Conservation (phyloP, 2,113 vertebrate genomes). For the Scopus umbretta region DNA sequence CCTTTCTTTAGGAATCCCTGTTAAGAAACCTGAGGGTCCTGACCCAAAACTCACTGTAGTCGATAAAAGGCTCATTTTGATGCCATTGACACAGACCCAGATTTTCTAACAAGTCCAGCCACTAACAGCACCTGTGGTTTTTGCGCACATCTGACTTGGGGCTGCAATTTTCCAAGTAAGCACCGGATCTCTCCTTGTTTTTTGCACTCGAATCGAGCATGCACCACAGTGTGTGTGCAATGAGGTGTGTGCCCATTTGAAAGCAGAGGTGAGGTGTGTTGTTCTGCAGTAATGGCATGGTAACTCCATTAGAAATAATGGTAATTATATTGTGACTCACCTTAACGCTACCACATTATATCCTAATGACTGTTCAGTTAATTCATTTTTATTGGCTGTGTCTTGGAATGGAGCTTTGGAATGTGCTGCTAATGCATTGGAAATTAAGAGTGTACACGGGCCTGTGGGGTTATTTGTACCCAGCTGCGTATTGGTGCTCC, state of each 20-base stretch:
- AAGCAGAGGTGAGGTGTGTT: neutral
- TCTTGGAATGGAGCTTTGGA: conserved; percentile 13
- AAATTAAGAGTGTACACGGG: neutral
- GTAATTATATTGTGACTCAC: conserved; percentile 55
- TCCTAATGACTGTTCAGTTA: conserved; percentile 48
- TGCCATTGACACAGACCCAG: neutral
- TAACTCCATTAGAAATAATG: conserved; percentile 43
- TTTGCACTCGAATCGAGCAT: neutral
- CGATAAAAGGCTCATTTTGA: neutral
- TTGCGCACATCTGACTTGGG: neutral
- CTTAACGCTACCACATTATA: conserved; percentile 48
- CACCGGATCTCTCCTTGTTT: neutral
- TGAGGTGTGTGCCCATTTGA: neutral
- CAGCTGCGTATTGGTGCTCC: neutral
- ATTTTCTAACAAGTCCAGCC: neutral
- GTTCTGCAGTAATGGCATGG: neutral
- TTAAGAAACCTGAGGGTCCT: neutral
- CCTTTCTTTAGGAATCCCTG: neutral
- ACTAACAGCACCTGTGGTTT: neutral
- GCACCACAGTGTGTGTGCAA: neutral
- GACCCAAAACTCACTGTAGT: neutral
- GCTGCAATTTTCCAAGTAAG: neutral
- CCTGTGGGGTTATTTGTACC: neutral
- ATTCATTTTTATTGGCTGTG: conserved; percentile 48
- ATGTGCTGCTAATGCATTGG: neutral